A percentile compares a stretch with the other conserved stretches of the same genome.
These are phyloP conservation scores for Clarias magur DNA, from an alignment of 2,113 vertebrate genomes.

Conservation along the genomic window DNA sequence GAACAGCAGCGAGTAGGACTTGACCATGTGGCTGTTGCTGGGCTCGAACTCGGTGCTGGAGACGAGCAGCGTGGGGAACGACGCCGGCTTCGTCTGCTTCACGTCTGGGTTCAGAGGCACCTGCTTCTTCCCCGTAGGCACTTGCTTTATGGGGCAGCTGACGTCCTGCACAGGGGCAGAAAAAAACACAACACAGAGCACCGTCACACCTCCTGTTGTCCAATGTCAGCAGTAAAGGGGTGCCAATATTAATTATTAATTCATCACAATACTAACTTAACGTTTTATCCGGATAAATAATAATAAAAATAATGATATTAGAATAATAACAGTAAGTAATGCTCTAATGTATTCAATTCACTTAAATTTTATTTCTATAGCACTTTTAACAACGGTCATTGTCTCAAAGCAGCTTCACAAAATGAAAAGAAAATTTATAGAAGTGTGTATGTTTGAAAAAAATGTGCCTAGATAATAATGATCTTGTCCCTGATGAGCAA, in stretches of 20 bases:
- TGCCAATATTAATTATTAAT: background rate
- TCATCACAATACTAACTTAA: background rate
- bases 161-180: constrained; percentile 82
- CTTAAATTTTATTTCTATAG: background rate
- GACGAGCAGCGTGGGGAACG: constrained; percentile 92
- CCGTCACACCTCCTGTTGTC: too few species aligned
- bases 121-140: constrained; percentile 99
- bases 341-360: background rate
- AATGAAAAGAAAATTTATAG: too few species aligned
- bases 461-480: too few species aligned
- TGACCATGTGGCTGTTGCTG: constrained; percentile 99
- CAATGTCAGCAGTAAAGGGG: background rate
- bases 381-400: too few species aligned
- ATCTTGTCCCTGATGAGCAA: too few species aligned
- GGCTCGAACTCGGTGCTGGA: constrained; percentile 99
- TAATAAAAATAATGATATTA: background rate
- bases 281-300: background rate
- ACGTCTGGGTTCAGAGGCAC: constrained; percentile 99
- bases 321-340: background rate
- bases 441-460: too few species aligned
- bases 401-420: background rate
- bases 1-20: constrained; percentile 97
- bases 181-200: background rate
- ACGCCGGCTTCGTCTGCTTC: constrained; percentile 92
- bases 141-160: constrained; percentile 98